These are phyloP conservation scores for Sarcophaga variegata DNA, from an alignment of 2,888 invertebrate species.

Conservation along the genomic window DNA sequence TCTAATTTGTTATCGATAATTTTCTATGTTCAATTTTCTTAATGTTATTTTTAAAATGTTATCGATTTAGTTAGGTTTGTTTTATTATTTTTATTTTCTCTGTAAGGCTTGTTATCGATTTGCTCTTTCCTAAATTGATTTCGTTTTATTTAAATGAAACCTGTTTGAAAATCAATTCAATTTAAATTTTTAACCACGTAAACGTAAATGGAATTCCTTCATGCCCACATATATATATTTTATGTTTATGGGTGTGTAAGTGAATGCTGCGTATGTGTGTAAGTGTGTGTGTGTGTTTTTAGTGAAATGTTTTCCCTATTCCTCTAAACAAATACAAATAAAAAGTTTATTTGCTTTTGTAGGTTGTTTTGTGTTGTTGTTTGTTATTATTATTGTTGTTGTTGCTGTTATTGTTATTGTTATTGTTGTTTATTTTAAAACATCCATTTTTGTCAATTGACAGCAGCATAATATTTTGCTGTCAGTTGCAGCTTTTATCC, in stretches of 20 bases:
- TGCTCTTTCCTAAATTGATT: not conserved
- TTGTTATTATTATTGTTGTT: not conserved
- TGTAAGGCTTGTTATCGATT: too few relatives aligned
- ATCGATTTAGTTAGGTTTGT: not conserved
- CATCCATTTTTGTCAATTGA: conserved; percentile 81
- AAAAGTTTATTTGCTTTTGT: not conserved
- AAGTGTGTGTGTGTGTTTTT: not conserved
- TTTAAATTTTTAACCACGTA: not conserved
- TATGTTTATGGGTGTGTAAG: not conserved
- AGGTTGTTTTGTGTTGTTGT: conserved; percentile 16
- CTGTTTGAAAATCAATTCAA: conserved; percentile 16
- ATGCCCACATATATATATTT: too few relatives aligned
- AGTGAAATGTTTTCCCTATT: not conserved
- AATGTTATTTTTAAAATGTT: too few relatives aligned
- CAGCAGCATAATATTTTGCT: conserved; percentile 81
- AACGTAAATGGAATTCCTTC: too few relatives aligned
- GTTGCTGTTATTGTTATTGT: conserved; percentile 33
- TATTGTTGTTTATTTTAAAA: conserved; percentile 73
- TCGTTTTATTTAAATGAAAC: conserved; percentile 23
- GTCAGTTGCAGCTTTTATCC: conserved; percentile 80
- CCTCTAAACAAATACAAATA: conserved; percentile 19
- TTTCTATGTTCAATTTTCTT: not conserved
- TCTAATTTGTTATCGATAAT: too few relatives aligned
- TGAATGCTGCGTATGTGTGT: not conserved
- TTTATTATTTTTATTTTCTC: conserved; percentile 8